Conservation (phyloP, 2,797 vertebrate genomes). For the Chrosomus eos region DNA sequence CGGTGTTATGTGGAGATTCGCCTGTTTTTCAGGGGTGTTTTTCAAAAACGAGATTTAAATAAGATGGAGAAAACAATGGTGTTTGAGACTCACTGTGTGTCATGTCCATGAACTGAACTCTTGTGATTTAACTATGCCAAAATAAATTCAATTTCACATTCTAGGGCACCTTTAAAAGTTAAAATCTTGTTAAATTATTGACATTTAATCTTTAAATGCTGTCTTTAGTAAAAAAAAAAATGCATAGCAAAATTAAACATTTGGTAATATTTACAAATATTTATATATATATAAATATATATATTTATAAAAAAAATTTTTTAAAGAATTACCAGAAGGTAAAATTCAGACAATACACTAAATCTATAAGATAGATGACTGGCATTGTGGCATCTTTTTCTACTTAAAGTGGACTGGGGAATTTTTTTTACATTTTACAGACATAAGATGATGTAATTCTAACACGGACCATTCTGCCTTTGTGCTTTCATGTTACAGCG, state of each 20-base stretch:
- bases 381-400: constrained; percentile 47
- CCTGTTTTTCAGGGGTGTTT: too few relatives aligned
- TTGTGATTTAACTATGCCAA: too few relatives aligned
- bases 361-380: constrained; percentile 5
- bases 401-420: constrained; percentile 54
- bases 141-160: too few relatives aligned
- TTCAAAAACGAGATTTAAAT: too few relatives aligned
- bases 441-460: constrained; percentile 58
- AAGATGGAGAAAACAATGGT: too few relatives aligned
- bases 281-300: background rate
- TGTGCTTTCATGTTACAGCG: constrained; percentile 71
- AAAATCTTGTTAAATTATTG: background rate
- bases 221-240: background rate
- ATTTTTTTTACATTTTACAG: constrained; percentile 32
- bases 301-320: too few relatives aligned
- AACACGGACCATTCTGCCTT: constrained; percentile 58
- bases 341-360: background rate
- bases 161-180: too few relatives aligned
- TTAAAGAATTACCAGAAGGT: background rate
- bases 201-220: background rate
- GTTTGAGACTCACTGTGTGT: too few relatives aligned
- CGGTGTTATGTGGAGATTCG: too few relatives aligned
- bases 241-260: background rate
- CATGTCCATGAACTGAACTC: too few relatives aligned
- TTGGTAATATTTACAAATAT: background rate